These are phyloP conservation scores for Oreochromis tanganicae DNA, from an alignment of 2,113 vertebrate species.

Conservation along the genomic window DNA sequence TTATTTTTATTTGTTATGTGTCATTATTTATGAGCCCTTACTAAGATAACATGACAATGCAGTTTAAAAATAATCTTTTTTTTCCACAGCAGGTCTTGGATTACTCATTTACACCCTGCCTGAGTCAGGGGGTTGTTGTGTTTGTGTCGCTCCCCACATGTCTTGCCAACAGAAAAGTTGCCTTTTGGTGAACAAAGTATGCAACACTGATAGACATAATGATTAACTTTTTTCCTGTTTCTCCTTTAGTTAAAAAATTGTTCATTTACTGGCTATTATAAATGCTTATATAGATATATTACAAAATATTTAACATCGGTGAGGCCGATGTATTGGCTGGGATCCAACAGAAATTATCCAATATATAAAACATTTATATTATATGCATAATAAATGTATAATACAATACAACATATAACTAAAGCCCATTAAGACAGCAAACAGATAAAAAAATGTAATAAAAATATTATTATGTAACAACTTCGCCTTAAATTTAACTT, in stretches of 20 bases:
- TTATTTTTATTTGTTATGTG: not conserved
- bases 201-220: not conserved
- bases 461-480: not conserved
- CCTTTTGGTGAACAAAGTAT: not conserved
- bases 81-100: not conserved
- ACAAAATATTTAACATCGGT: not conserved
- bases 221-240: not conserved
- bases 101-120: not conserved
- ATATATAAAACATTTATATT: not conserved
- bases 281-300: not conserved
- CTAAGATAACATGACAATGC: not conserved
- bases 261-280: not conserved
- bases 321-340: not conserved
- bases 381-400: not conserved
- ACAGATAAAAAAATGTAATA: not conserved
- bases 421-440: not conserved
- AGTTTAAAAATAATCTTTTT: not conserved
- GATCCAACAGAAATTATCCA: not conserved
- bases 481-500: not conserved
- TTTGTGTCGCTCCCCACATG: not conserved
- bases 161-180: not conserved
- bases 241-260: rapidly evolving
- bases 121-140: not conserved
- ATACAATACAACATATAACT: not conserved
- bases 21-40: not conserved